Evolutionary conservation across 2,888 invertebrate genomes (phyloP).

Genomic region (Cryptocheilus praepositus): DNA sequence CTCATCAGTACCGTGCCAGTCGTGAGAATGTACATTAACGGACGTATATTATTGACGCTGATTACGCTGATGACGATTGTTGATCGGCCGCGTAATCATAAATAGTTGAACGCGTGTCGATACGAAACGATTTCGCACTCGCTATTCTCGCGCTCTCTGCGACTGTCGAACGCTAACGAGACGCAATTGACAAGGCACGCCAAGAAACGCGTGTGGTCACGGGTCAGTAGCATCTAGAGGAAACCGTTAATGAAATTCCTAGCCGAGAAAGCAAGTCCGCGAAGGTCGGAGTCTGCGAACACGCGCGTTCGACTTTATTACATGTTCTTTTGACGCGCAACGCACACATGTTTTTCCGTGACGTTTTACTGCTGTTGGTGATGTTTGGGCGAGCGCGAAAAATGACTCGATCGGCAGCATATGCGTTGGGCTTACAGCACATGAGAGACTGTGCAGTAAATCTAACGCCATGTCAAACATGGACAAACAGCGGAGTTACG

Average conservation of each 20-base stretch:
- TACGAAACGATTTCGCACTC: background rate
- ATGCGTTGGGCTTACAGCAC: no score
- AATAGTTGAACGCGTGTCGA: constrained; percentile 12
- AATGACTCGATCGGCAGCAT: no score
- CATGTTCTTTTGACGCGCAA: background rate
- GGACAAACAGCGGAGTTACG: no score
- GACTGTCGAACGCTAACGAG: constrained; percentile 33
- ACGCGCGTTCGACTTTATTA: constrained; percentile 30
- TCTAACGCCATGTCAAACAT: no score
- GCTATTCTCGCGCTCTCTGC: background rate
- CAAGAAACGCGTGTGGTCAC: constrained; percentile 25
- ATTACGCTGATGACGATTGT: background rate
- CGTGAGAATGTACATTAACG: background rate
- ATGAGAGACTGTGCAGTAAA: no score
- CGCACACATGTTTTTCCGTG: no score
- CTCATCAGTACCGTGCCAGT: constrained; percentile 1
- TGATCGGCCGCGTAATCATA: background rate
- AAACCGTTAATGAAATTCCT: background rate
- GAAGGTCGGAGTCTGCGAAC: constrained; percentile 6
- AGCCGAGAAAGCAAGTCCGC: background rate
- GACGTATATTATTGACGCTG: constrained; percentile 11
- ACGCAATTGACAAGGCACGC: constrained; percentile 43
- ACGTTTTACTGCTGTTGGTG: no score
- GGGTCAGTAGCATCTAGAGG: constrained; percentile 15
- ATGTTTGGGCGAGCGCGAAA: no score